These are phyloP conservation scores for Drosophila sturtevanti DNA, from an alignment of 1,140 invertebrate genomes.

Conservation along the genomic window DNA sequence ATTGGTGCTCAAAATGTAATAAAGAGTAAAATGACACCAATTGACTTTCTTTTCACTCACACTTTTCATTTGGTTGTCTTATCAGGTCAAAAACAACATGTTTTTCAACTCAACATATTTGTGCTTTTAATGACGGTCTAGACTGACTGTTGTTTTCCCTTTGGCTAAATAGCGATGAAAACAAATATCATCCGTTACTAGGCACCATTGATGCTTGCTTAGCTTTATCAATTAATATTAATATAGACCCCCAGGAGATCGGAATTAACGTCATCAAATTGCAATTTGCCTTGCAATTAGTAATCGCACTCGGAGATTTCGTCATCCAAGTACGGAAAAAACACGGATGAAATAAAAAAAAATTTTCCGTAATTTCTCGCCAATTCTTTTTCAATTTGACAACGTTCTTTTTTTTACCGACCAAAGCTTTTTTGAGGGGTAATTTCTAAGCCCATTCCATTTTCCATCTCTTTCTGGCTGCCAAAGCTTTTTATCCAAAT, in stretches of 20 bases:
- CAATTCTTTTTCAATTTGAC: background rate
- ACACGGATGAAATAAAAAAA: conserved; percentile 39
- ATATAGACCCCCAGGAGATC: conserved; percentile 43
- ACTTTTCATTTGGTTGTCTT: conserved; percentile 55
- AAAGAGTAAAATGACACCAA: conserved; percentile 18
- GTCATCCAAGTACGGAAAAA: conserved; percentile 54
- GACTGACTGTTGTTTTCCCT: conserved; percentile 40
- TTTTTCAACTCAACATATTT: conserved; percentile 62
- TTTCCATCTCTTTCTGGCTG: conserved; percentile 17
- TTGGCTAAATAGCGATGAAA: conserved; percentile 9
- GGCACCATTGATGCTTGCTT: conserved; percentile 27
- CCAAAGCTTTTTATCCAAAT: conserved; percentile 55
- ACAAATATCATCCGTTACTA: conserved; percentile 51
- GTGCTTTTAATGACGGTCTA: conserved; percentile 52
- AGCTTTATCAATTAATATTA: conserved; percentile 47
- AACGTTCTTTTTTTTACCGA: conserved; percentile 33
- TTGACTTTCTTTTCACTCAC: conserved; percentile 50
- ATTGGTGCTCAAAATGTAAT: background rate
- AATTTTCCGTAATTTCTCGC: conserved; percentile 6
- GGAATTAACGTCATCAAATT: conserved; percentile 55
- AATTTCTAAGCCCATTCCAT: conserved; percentile 47
- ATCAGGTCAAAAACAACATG: conserved; percentile 71
- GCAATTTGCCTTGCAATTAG: conserved; percentile 31
- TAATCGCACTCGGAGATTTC: conserved; percentile 51
- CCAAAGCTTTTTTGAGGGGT: background rate